These are phyloP conservation scores for Dasyprocta punctata DNA, from an alignment of 2,113 vertebrate genomes.

Conservation along the genomic window DNA sequence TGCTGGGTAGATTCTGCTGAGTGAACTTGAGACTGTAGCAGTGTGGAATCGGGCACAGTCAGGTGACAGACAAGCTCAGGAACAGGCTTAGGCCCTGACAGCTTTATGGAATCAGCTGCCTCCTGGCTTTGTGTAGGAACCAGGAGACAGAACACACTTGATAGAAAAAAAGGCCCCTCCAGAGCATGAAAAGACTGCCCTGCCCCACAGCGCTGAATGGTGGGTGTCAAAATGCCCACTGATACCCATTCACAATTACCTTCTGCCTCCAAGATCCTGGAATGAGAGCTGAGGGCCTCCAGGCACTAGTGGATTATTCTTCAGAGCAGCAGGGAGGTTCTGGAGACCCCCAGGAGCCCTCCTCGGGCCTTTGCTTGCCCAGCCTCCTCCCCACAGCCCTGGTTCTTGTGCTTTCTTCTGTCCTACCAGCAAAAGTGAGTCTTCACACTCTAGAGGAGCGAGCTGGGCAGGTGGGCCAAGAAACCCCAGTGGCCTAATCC, in stretches of 20 bases:
- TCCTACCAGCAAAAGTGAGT: not conserved
- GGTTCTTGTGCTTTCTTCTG: not conserved
- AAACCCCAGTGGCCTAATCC: not conserved
- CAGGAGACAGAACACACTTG: not conserved
- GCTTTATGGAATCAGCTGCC: not conserved
- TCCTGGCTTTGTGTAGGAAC: not conserved
- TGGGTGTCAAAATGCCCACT: not conserved
- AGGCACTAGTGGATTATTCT: not conserved
- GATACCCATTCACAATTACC: not conserved
- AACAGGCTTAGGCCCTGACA: not conserved
- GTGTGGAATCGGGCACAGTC: not conserved
- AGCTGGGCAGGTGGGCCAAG: fast-evolving
- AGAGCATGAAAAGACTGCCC: not conserved
- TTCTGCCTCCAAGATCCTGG: not conserved
- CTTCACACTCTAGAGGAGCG: not conserved
- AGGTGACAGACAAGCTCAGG: not conserved
- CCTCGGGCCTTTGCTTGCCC: not conserved
- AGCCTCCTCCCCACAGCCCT: not conserved
- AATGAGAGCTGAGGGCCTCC: not conserved
- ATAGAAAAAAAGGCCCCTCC: not conserved
- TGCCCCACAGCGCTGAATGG: not conserved
- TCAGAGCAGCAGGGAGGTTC: not conserved
- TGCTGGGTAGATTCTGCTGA: not conserved
- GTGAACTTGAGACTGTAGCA: not conserved
- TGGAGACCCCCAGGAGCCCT: not conserved